A percentile compares a stretch with the other conserved stretches of the same genome.
Conservation (phyloP, 2,888 invertebrate genomes). For the Caenorhabditis wallacei region DNA sequence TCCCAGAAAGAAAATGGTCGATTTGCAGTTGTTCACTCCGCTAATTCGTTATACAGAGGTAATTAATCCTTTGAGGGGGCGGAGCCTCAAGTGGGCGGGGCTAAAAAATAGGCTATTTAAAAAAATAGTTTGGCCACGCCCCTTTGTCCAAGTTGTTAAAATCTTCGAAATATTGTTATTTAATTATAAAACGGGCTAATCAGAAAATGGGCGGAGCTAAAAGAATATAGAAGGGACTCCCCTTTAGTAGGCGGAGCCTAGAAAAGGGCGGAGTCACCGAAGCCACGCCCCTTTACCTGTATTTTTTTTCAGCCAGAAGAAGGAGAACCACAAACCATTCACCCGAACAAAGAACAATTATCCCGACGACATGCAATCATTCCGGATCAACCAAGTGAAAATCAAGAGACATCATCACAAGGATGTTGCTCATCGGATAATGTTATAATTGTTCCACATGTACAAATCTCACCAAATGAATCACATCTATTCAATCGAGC, state of each 20-base stretch:
- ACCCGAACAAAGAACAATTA: constrained; percentile 82
- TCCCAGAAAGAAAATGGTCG: constrained; percentile 60
- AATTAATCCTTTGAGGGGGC: background rate
- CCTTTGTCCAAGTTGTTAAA: too few relatives aligned
- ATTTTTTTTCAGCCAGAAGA: constrained; percentile 68
- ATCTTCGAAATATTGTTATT: too few relatives aligned
- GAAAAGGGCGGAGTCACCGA: too few relatives aligned
- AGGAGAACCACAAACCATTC: constrained; percentile 78
- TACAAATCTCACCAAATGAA: constrained; percentile 81
- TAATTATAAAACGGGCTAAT: too few relatives aligned
- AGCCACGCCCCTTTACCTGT: too few relatives aligned
- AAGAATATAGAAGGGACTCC: too few relatives aligned
- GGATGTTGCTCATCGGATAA: constrained; percentile 78
- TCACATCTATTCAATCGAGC: constrained; percentile 82
- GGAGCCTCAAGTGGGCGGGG: too few relatives aligned
- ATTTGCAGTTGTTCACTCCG: constrained; percentile 64
- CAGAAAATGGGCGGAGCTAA: too few relatives aligned
- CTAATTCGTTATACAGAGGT: constrained; percentile 56
- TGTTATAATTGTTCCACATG: constrained; percentile 82
- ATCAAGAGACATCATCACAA: constrained; percentile 59
- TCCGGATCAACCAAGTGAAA: constrained; percentile 70
- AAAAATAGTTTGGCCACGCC: too few relatives aligned
- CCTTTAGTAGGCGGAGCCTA: too few relatives aligned
- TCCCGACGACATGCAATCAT: constrained; percentile 80
- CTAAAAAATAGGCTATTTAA: too few relatives aligned